Evolutionary conservation across 2,888 invertebrate genomes (phyloP).

Genomic region (Cosmorhoe ocellata): DNA sequence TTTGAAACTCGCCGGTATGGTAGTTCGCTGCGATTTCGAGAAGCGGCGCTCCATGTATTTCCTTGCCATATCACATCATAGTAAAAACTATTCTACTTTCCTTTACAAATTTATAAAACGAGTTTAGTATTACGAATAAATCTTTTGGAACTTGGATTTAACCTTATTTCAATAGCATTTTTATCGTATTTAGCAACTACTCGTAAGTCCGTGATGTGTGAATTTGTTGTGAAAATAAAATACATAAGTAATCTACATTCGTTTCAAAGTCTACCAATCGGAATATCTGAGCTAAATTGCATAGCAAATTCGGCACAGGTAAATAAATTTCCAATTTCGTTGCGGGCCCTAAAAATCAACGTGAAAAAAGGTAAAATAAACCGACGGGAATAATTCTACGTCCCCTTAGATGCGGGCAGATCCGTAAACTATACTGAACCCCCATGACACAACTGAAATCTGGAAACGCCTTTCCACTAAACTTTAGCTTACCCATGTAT

Average conservation of each 20-base stretch:
- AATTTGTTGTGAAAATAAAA: too few species aligned
- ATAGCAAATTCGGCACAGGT: conserved; percentile 23
- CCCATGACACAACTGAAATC: conserved; percentile 41
- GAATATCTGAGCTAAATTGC: conserved; percentile 25
- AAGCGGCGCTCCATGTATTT: conserved; percentile 81
- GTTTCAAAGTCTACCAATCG: too few species aligned
- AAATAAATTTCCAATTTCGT: conserved; percentile 28
- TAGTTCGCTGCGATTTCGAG: conserved; percentile 72
- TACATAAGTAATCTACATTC: too few species aligned
- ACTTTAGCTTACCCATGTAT: too few species aligned
- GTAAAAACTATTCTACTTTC: conserved; percentile 25
- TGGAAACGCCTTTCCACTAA: conserved; percentile 38
- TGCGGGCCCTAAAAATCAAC: conserved; percentile 27
- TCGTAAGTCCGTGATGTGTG: too few species aligned
- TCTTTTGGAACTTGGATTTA: not conserved
- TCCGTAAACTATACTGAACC: conserved; percentile 61
- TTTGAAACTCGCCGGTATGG: conserved; percentile 75
- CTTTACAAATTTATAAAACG: conserved; percentile 1
- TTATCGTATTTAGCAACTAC: too few species aligned
- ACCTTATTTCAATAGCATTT: conserved; percentile 42
- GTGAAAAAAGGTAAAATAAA: conserved; percentile 55
- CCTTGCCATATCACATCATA: conserved; percentile 73
- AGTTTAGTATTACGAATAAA: not conserved
- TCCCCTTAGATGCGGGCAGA: conserved; percentile 58
- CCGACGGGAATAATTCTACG: conserved; percentile 62